phyloP scores from a whole-genome alignment of 1,140 invertebrate genomes.

The Physella acuta region DNA sequence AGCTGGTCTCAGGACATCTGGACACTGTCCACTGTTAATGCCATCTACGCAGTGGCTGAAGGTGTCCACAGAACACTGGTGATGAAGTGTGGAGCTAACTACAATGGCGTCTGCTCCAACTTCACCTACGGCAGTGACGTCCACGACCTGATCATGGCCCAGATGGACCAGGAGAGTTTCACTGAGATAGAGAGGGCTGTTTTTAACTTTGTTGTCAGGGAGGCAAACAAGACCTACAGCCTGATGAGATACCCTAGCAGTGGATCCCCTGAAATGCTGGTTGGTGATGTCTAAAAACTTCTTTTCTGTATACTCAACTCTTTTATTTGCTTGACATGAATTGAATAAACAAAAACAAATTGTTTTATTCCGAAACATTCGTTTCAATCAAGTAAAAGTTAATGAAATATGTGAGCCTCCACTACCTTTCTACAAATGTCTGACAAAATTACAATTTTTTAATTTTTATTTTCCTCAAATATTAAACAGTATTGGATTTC shows the following conservation, averaged over 20 bases:
- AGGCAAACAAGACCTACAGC: slow-evolving; percentile 32
- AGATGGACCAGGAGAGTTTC: slow-evolving; percentile 46
- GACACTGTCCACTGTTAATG: slow-evolving; percentile 56
- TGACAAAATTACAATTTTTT: too few relatives aligned
- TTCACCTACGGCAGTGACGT: slow-evolving; percentile 43
- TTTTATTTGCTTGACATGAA: too few relatives aligned
- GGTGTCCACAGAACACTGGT: slow-evolving; percentile 33
- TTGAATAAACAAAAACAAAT: too few relatives aligned
- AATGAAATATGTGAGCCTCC: too few relatives aligned
- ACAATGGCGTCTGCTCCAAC: slow-evolving; percentile 40
- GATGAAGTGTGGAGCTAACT: slow-evolving; percentile 50
- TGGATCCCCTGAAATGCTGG: not conserved
- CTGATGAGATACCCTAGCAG: slow-evolving; percentile 5
- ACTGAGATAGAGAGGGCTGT: slow-evolving; percentile 30
- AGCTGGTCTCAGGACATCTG: slow-evolving; percentile 44
- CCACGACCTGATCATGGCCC: slow-evolving; percentile 36
- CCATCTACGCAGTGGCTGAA: slow-evolving; percentile 30
- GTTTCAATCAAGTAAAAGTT: too few relatives aligned
- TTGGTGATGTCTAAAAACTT: too few relatives aligned
- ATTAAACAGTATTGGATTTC: too few relatives aligned
- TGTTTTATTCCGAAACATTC: too few relatives aligned
- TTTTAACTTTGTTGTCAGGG: slow-evolving; percentile 49
- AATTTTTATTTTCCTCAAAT: too few relatives aligned
- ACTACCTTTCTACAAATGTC: too few relatives aligned
- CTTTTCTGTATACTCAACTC: too few relatives aligned